Percentiles rank a stretch among this genome's conserved stretches.
phyloP scores from a whole-genome alignment of 2,797 vertebrate species.

The Lacerta agilis region DNA sequence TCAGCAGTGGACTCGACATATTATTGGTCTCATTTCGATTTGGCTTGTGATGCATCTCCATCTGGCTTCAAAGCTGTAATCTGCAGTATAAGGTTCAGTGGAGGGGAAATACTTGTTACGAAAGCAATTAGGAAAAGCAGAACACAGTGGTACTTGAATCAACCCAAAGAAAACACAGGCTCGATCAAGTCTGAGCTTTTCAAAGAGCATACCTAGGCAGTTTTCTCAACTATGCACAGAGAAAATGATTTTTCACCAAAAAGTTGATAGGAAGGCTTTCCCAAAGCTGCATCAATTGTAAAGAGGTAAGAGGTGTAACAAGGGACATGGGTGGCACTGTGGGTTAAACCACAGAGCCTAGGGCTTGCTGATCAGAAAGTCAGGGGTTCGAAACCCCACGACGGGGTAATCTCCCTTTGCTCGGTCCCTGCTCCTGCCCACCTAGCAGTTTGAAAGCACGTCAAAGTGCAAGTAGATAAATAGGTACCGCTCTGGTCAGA shows the following conservation, averaged over 20 bases:
- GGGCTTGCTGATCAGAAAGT: too few species aligned
- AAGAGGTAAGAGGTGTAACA: neutral
- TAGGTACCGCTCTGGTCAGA: too few species aligned
- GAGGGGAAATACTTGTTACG: slow-evolving; percentile 59
- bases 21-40: slow-evolving; percentile 66
- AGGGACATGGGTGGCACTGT: too few species aligned
- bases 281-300: neutral
- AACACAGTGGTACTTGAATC: slow-evolving; percentile 44
- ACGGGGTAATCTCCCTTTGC: too few species aligned
- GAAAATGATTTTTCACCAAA: neutral
- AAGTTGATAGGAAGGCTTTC: neutral
- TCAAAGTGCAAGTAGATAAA: too few species aligned
- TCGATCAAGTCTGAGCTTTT: slow-evolving; percentile 1
- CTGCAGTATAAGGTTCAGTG: slow-evolving; percentile 54
- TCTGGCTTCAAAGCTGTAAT: slow-evolving; percentile 67
- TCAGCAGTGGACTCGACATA: slow-evolving; percentile 51
- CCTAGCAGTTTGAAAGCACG: too few species aligned
- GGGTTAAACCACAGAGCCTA: too few species aligned
- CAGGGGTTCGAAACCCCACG: too few species aligned
- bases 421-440: too few species aligned
- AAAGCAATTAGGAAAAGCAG: slow-evolving; percentile 30
- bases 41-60: slow-evolving; percentile 71
- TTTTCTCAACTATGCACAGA: neutral
- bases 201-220: neutral
- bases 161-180: slow-evolving; percentile 7